Conservation (phyloP, 35 echinoderm and acorn worm genomes). For the Holothuria glaberrima region DNA sequence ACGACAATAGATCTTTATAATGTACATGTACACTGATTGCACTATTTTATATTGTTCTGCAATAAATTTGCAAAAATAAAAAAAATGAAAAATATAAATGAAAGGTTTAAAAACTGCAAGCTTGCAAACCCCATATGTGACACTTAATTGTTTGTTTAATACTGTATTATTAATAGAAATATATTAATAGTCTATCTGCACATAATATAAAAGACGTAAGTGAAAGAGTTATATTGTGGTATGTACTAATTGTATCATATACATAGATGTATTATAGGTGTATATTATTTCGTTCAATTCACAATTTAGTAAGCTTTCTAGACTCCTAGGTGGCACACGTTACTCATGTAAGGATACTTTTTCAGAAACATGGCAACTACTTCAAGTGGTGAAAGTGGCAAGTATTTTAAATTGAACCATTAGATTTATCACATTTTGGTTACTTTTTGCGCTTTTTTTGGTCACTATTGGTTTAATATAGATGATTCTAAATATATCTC, state of each 20-base stretch:
- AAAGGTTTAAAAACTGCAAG: slow-evolving; percentile 1
- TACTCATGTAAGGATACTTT: too few relatives aligned
- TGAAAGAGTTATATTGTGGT: slow-evolving; percentile 35
- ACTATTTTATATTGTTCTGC: not conserved
- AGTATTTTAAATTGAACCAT: too few relatives aligned
- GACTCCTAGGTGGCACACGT: too few relatives aligned
- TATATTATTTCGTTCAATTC: too few relatives aligned
- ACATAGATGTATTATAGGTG: not conserved
- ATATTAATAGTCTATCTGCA: slow-evolving; percentile 48
- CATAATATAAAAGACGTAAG: slow-evolving; percentile 19
- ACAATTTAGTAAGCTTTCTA: too few relatives aligned
- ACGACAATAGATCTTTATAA: not conserved
- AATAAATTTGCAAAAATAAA: not conserved
- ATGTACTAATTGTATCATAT: slow-evolving; percentile 34
- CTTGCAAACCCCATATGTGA: slow-evolving; percentile 7
- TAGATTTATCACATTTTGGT: too few relatives aligned
- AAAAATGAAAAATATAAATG: not conserved
- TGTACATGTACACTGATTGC: slow-evolving; percentile 52
- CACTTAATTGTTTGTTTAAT: too few relatives aligned
- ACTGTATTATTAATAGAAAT: slow-evolving; percentile 23
- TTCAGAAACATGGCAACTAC: too few relatives aligned
- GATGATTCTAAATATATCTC: too few relatives aligned
- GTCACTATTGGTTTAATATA: too few relatives aligned
- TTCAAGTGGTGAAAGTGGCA: too few relatives aligned
- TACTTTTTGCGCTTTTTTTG: too few relatives aligned